These are phyloP conservation scores for Mycteria americana DNA, from an alignment of 2,797 vertebrate genomes.

Conservation along the genomic window DNA sequence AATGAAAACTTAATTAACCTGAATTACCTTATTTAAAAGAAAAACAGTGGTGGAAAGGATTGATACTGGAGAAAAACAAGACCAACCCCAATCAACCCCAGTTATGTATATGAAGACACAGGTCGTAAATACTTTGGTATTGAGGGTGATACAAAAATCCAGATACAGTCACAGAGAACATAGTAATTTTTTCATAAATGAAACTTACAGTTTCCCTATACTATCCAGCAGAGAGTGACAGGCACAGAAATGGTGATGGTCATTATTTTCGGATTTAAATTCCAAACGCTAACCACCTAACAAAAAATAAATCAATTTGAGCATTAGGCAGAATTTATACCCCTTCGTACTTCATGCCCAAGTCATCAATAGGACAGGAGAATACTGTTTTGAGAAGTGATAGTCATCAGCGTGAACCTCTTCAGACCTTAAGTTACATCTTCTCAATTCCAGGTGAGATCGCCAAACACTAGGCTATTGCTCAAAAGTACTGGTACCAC, in stretches of 20 bases:
- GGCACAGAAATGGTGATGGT: neutral
- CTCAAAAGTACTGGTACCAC: neutral
- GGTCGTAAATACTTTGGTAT: neutral
- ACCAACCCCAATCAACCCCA: neutral
- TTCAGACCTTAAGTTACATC: neutral
- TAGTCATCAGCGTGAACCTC: neutral
- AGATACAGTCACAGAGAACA: neutral
- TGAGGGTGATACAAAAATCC: neutral
- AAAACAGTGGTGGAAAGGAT: neutral
- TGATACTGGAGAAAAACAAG: neutral
- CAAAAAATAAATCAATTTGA: neutral
- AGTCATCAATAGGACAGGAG: neutral
- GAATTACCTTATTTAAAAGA: neutral
- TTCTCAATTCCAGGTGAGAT: neutral
- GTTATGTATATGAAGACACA: neutral
- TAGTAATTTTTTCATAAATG: neutral
- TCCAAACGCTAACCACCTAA: neutral
- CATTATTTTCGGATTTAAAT: neutral
- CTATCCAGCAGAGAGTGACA: neutral
- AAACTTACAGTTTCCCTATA: neutral
- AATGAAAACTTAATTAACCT: neutral
- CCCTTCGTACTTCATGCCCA: rapidly evolving
- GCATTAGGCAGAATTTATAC: neutral
- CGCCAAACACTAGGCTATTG: neutral
- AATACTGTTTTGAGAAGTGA: neutral